phyloP scores from a whole-genome alignment of 2,113 vertebrate genomes.

The Dermatemys mawii region DNA sequence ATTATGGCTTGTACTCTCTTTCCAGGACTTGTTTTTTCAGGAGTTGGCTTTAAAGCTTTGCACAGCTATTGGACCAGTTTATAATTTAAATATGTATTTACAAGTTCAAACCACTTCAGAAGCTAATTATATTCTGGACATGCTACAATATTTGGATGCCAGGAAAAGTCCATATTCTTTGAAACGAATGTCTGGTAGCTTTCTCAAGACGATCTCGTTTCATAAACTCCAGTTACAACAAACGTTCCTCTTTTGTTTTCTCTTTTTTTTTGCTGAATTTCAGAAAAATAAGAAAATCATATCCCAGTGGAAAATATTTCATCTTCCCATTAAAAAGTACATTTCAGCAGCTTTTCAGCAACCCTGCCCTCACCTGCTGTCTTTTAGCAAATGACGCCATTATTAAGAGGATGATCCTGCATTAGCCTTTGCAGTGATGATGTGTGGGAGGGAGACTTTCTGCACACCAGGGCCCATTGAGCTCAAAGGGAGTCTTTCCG shows the following conservation, averaged over 20 bases:
- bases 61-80: constrained; percentile 39
- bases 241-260: constrained; percentile 82
- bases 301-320: constrained; percentile 76
- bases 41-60: constrained; percentile 30
- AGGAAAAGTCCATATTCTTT: constrained; percentile 72
- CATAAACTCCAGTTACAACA: constrained; percentile 77
- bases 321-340: constrained; percentile 78
- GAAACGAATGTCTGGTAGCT: constrained; percentile 71
- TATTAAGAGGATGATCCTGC: not conserved
- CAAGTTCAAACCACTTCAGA: constrained; percentile 58
- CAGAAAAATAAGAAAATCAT: constrained; percentile 55
- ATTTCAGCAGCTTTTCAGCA: constrained; percentile 64
- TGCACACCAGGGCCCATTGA: not conserved
- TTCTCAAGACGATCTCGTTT: constrained; percentile 79
- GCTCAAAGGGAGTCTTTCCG: not conserved
- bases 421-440: not conserved
- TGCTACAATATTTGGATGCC: constrained; percentile 48
- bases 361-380: constrained; percentile 18
- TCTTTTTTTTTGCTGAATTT: constrained; percentile 78
- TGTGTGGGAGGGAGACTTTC: not conserved
- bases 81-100: constrained; percentile 69
- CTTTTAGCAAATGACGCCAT: not conserved
- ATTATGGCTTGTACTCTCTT: constrained; percentile 28
- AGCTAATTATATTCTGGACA: constrained; percentile 68
- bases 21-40: constrained; percentile 43